Base-by-base conservation (phyloP, 2,113 vertebrate genomes). In the Mesocricetus auratus region DNA sequence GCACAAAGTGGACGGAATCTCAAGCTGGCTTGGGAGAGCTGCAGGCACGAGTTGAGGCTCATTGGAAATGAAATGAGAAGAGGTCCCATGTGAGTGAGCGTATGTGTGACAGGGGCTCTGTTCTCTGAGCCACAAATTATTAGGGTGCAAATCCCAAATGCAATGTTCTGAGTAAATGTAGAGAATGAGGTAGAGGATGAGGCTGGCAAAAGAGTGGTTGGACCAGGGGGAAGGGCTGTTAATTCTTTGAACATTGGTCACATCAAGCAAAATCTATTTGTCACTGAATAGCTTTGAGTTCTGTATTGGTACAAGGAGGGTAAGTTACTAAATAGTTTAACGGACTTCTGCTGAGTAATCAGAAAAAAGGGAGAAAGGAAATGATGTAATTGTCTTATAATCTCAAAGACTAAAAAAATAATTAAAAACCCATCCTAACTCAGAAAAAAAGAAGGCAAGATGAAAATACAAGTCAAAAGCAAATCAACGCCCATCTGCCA, bases 241-340 rank as follows among this genome's bases (percentile, higher is more conserved):
- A 33, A 66, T 74, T 22, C 47, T 94, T 66, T 39, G 36, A 83
- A 91, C 19, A 74, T 24, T 75, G 47, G 53, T 62, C 11, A 71
- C 47, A 73, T 56, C n/a, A 91, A 60, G 68, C 5, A 86, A 88
- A 95, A 89, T 68, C 60, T 73, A 86, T 45, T 29, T 91, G 71
- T 90, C 53, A 75, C 16, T 81, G 79, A 64, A 58, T 11, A 81
- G 50, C 29, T 77, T 86, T 11, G 50, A 26, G 71, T 86, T 96
- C 42, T 19, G 36, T 68, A 85, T 92, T 31, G 12, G 53, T 50
- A 33, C 1, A 58, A 71, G 68, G 88, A 86, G 58, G 39, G 53
- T 64, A 47, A 92, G 39, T 33, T 53, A 69, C 13, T 56, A 45
- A 21, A 19, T 36, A 36, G 36, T 31, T 69, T 42, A 89, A 42